Base-by-base conservation (phyloP, 2,888 invertebrate species). In the Drosophila pegasa region DNA sequence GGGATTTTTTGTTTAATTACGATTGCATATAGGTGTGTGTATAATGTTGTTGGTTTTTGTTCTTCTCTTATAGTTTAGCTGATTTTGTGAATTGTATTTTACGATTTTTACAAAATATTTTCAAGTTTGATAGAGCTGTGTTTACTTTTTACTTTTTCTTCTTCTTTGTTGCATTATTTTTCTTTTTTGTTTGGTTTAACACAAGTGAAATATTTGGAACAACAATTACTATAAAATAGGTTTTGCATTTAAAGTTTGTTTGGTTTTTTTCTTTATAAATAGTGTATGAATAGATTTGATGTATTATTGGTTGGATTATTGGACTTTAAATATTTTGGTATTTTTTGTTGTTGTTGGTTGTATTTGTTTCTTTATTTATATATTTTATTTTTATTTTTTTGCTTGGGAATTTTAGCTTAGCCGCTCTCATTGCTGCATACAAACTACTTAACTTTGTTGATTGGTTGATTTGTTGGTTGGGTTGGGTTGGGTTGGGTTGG, bases 301-400 rank as follows among this genome's bases (percentile, higher is more conserved):
- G 86, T 78, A 70, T 80, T 80, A 74, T 87, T 69, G 56, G 62
- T 87, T 84, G 81, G 80, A 69, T 82, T 80, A 80, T 79, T 76
- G 65, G 78, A 80, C 77, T 62, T 83, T 63, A 58, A 86, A 78
- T 70, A 64, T 66, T 68, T 69, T 38, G 55, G 75, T 80, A 81
- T 60, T 61, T 56, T 51, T 66, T 71, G n/a, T n/a, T 43, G 25
- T 52, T 38, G 54, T 61, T 74, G 31, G 45, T 58, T 54, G 55
- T 40, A 50, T 50, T 50, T 22, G 20, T 40, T 16, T n/a, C n/a
- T n/a, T n/a, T n/a, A n/a, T 6, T 25, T 25, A 25, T 25, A n/a
- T n/a, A n/a, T 25, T 6, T 25, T 25, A 4, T 25, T 25, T 25
- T 25, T 25, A 4, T 25, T 33, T 43, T 68, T 43, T 37, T 18